phyloP scores from a whole-genome alignment of 2,113 vertebrate species.

The Podarcis muralis region DNA sequence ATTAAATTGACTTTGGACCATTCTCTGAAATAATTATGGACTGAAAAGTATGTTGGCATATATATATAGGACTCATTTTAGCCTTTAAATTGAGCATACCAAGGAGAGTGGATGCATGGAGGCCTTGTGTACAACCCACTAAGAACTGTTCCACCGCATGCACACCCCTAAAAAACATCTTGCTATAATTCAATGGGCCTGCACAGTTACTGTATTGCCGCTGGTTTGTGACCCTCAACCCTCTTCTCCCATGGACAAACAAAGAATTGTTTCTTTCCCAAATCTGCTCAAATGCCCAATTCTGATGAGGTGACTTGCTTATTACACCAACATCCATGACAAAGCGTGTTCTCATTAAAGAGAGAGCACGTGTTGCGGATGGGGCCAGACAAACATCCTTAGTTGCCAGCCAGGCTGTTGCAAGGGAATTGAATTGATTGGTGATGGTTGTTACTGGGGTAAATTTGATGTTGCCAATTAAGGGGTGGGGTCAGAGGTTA shows the following conservation, averaged over 20 bases:
- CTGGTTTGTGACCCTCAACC: background rate
- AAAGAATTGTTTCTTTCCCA: background rate
- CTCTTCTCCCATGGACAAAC: background rate
- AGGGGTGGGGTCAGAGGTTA: too few species aligned
- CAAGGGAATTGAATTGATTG: too few species aligned
- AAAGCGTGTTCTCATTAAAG: too few species aligned
- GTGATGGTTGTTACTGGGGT: too few species aligned
- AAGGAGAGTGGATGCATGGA: background rate
- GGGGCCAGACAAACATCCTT: too few species aligned
- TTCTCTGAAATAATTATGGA: background rate
- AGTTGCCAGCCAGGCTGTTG: too few species aligned
- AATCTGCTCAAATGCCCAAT: background rate
- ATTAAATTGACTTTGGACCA: background rate
- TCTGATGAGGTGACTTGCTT: slow-evolving; percentile 22
- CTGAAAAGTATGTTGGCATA: background rate
- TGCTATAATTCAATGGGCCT: background rate
- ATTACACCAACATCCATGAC: background rate
- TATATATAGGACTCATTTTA: background rate
- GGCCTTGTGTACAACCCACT: background rate
- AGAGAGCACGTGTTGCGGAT: too few species aligned
- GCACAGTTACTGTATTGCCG: background rate
- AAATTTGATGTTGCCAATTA: too few species aligned
- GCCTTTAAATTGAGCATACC: background rate
- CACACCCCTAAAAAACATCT: background rate
- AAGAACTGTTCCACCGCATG: background rate